Evolutionary conservation across 2,888 invertebrate genomes (phyloP).

Genomic region (Cephus runcator): DNA sequence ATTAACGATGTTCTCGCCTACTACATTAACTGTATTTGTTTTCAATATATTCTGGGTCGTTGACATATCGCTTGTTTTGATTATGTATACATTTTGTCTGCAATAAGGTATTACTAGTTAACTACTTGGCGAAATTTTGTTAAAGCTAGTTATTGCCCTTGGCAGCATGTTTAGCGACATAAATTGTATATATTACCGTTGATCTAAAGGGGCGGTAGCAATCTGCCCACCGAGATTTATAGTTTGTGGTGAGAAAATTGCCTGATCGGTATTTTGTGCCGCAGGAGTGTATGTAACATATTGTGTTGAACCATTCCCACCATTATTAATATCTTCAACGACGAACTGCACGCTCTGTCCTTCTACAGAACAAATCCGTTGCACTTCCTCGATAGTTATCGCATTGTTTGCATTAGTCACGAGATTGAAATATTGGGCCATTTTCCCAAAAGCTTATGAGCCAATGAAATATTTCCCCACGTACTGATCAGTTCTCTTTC

Average conservation of each 20-base stretch:
- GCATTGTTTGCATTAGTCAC: constrained; percentile 57
- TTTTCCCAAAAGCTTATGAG: constrained; percentile 19
- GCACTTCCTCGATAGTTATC: constrained; percentile 54
- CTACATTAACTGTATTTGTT: constrained; percentile 38
- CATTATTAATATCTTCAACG: constrained; percentile 56
- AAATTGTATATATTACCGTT: constrained; percentile 52
- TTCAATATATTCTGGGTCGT: constrained; percentile 36
- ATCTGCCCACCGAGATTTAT: constrained; percentile 54
- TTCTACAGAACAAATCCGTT: constrained; percentile 52
- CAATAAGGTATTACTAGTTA: constrained; percentile 28
- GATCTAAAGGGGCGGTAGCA: constrained; percentile 51
- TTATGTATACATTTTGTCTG: constrained; percentile 59
- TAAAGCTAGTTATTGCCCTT: background rate
- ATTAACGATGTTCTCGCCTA: constrained; percentile 43
- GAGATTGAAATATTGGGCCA: constrained; percentile 62
- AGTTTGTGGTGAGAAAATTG: constrained; percentile 49
- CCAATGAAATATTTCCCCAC: background rate
- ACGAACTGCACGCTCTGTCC: constrained; percentile 58
- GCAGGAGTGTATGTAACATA: constrained; percentile 51
- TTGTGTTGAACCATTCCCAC: constrained; percentile 50
- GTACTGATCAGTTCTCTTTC: background rate
- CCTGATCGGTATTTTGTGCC: constrained; percentile 48
- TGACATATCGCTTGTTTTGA: constrained; percentile 52
- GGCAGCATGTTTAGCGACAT: background rate
- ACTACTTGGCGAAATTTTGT: background rate